These are phyloP conservation scores for Meta bourneti DNA, from an alignment of 2,888 invertebrate species.

Conservation along the genomic window DNA sequence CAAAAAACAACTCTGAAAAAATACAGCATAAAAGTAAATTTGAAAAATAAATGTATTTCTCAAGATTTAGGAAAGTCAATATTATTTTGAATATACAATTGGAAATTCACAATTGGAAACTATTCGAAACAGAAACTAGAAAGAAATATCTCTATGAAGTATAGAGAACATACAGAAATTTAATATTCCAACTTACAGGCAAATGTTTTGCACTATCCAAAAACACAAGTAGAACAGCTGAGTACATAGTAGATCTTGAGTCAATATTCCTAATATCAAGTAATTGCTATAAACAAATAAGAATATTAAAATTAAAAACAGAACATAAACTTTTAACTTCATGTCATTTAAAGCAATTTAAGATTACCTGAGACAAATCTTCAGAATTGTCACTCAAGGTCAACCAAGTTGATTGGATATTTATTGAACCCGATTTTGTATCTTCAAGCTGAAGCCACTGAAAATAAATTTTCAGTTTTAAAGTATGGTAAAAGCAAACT, in stretches of 20 bases:
- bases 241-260: constrained; percentile 80
- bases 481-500: background rate
- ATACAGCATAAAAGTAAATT: too few species aligned
- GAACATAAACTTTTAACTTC: background rate
- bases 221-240: constrained; percentile 88
- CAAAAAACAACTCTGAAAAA: too few species aligned
- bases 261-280: constrained; percentile 69
- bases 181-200: constrained; percentile 86
- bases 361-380: constrained; percentile 87
- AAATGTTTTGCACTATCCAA: constrained; percentile 95
- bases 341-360: constrained; percentile 79
- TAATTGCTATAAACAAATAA: constrained; percentile 60
- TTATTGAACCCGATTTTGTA: constrained; percentile 96
- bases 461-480: constrained; percentile 10
- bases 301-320: background rate
- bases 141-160: background rate
- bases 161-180: background rate
- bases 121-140: too few species aligned
- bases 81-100: too few species aligned
- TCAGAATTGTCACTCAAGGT: constrained; percentile 86
- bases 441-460: constrained; percentile 97
- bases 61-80: too few species aligned
- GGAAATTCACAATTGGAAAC: too few species aligned
- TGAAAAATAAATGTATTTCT: too few species aligned
- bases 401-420: constrained; percentile 94